Percentiles rank a stretch among this genome's conserved stretches.
Conservation (phyloP, 2,113 vertebrate genomes). For the Dryoscopus gambensis region DNA sequence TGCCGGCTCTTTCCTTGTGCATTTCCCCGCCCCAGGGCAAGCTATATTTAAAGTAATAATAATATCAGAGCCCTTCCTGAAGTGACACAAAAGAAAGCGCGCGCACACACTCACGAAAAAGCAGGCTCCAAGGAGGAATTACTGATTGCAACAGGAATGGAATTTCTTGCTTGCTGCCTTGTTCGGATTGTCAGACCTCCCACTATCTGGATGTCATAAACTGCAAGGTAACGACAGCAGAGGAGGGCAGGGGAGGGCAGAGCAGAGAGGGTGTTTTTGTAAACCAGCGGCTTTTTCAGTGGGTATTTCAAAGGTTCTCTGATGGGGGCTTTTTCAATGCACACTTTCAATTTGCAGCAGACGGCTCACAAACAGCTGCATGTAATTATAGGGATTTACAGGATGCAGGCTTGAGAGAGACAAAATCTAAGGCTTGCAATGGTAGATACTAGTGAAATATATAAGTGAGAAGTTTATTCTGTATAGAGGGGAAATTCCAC, state of each 20-base stretch:
- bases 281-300: neutral
- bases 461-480: neutral
- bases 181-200: slow-evolving; percentile 66
- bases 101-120: neutral
- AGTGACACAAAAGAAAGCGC: slow-evolving; percentile 41
- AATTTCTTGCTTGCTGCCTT: slow-evolving; percentile 60
- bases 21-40: slow-evolving; percentile 35
- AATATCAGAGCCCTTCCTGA: slow-evolving; percentile 20
- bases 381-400: neutral
- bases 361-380: neutral
- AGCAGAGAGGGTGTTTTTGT: neutral
- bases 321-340: neutral
- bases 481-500: neutral
- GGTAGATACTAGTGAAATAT: neutral
- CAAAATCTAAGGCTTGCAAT: neutral
- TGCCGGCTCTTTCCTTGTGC: slow-evolving; percentile 37
- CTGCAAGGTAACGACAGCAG: slow-evolving; percentile 63
- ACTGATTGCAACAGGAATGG: slow-evolving; percentile 50
- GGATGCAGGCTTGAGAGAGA: neutral
- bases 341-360: neutral
- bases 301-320: neutral
- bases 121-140: slow-evolving; percentile 22
- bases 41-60: slow-evolving; percentile 41
- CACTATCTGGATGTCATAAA: slow-evolving; percentile 65
- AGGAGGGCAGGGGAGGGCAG: slow-evolving; percentile 51